Percentiles rank a stretch among this genome's conserved stretches.
These are phyloP conservation scores for Syrrhaptes paradoxus DNA, from an alignment of 2,113 vertebrate genomes.

Conservation along the genomic window DNA sequence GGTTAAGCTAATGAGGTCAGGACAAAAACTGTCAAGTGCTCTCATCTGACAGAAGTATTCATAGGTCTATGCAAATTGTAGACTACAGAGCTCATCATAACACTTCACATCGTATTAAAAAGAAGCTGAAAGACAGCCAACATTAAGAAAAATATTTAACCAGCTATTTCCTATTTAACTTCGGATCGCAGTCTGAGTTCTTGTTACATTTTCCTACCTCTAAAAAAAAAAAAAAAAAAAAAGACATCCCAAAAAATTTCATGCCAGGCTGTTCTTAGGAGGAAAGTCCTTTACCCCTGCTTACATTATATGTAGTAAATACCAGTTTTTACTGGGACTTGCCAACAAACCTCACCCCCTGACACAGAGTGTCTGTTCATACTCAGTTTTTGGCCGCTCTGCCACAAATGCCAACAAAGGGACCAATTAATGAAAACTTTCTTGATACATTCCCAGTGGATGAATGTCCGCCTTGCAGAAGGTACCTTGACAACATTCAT, in stretches of 20 bases:
- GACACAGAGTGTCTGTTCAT: conserved; percentile 60
- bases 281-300: background rate
- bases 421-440: conserved; percentile 73
- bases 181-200: background rate
- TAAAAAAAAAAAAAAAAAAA: background rate
- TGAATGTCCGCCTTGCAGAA: conserved; percentile 68
- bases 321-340: conserved; percentile 36
- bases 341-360: conserved; percentile 59
- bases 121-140: background rate
- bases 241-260: background rate
- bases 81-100: background rate
- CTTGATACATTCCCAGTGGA: conserved; percentile 67
- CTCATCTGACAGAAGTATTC: conserved; percentile 32
- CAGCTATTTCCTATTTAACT: conserved; percentile 12
- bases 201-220: background rate
- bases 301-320: conserved; percentile 34
- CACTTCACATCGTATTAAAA: conserved; percentile 34
- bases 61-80: background rate
- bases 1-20: conserved; percentile 38
- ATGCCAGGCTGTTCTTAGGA: background rate
- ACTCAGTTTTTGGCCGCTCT: conserved; percentile 57
- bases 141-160: background rate
- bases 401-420: conserved; percentile 68
- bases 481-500: conserved; percentile 65
- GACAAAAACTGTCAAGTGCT: conserved; percentile 30